Evolutionary conservation across 2,113 vertebrate genomes (phyloP).

Genomic region (Prinia subflava): DNA sequence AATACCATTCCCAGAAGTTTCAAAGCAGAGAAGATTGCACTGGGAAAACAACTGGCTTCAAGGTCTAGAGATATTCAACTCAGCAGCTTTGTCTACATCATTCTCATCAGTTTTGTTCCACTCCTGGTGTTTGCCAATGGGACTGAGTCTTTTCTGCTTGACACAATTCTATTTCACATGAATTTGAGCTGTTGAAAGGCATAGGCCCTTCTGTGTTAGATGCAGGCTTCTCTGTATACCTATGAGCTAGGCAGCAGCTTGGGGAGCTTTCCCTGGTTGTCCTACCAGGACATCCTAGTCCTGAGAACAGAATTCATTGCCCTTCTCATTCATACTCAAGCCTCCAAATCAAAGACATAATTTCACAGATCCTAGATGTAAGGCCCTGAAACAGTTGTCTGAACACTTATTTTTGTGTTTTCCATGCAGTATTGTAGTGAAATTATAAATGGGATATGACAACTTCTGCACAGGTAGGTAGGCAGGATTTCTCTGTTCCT

Average conservation of each 20-base stretch:
- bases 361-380: background rate
- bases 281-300: background rate
- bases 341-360: background rate
- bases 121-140: background rate
- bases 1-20: background rate
- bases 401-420: background rate
- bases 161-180: background rate
- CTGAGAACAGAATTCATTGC: background rate
- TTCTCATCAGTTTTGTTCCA: background rate
- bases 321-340: background rate
- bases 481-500: background rate
- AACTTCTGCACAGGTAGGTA: background rate
- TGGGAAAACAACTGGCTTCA: background rate
- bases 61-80: background rate
- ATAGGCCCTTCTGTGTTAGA: background rate
- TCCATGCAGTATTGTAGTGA: background rate
- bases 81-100: background rate
- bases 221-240: background rate
- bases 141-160: background rate
- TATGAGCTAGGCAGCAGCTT: background rate
- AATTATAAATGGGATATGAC: background rate
- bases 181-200: background rate
- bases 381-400: background rate
- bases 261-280: background rate
- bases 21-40: background rate